phyloP scores from a whole-genome alignment of 2,888 invertebrate genomes.

The Cremastinae sp. region DNA sequence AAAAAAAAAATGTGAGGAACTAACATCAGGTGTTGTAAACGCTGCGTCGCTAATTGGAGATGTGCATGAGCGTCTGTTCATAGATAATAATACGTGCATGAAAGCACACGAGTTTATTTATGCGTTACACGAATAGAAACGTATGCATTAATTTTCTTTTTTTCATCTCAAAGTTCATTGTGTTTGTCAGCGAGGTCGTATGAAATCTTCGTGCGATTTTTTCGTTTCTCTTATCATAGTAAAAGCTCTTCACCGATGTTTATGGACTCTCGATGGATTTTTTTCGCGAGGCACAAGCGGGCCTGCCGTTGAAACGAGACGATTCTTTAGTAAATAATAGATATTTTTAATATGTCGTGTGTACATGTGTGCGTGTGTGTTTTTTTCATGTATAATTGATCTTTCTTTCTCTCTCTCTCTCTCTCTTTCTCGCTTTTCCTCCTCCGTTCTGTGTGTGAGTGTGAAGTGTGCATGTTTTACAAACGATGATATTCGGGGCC shows the following conservation, averaged over 20 bases:
- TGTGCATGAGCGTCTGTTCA: constrained; percentile 37
- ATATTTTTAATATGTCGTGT: constrained; percentile 51
- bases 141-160: constrained; percentile 37
- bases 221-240: constrained; percentile 34
- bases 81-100: constrained; percentile 26
- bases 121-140: constrained; percentile 60
- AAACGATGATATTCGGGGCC: constrained; percentile 60
- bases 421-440: constrained; percentile 8
- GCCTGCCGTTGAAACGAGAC: constrained; percentile 68
- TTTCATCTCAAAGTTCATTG: constrained; percentile 28
- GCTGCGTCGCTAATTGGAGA: constrained; percentile 57
- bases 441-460: background rate
- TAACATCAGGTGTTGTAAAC: constrained; percentile 52
- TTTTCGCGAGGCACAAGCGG: constrained; percentile 60
- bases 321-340: constrained; percentile 66
- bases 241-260: constrained; percentile 20
- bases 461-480: constrained; percentile 27
- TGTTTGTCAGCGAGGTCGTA: constrained; percentile 29
- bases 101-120: constrained; percentile 34
- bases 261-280: constrained; percentile 34
- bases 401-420: constrained; percentile 31
- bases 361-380: constrained; percentile 27
- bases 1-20: constrained; percentile 60
- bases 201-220: constrained; percentile 19
- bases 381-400: constrained; percentile 20